Percentiles rank a stretch among this genome's conserved stretches.
phyloP scores from a whole-genome alignment of 2,797 vertebrate genomes.

The Lutjanus argentimaculatus region DNA sequence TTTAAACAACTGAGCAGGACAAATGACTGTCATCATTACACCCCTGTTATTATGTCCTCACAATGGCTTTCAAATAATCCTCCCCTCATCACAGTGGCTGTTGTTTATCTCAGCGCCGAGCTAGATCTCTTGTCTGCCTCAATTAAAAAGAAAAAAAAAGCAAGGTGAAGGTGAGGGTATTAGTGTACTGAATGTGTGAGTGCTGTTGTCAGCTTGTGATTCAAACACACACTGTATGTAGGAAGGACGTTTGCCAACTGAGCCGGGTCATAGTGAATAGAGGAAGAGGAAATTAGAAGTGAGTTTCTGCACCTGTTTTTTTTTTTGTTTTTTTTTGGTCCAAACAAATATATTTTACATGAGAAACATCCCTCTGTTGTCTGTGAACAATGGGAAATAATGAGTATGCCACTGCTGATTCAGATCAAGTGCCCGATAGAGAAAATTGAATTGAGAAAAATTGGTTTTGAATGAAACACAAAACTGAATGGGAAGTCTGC shows the following conservation, averaged over 20 bases:
- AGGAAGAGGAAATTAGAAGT: constrained; percentile 57
- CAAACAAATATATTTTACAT: constrained; percentile 25
- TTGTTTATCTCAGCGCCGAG: constrained; percentile 18
- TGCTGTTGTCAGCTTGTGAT: constrained; percentile 48
- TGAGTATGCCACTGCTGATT: constrained; percentile 15
- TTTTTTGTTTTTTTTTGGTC: background rate
- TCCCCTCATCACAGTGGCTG: constrained; percentile 10
- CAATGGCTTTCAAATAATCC: constrained; percentile 47
- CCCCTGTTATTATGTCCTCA: constrained; percentile 29
- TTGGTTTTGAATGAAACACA: background rate
- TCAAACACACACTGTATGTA: constrained; percentile 28
- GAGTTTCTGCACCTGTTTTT: constrained; percentile 45
- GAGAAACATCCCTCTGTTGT: constrained; percentile 40
- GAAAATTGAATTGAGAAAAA: constrained; percentile 23
- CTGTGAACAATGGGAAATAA: constrained; percentile 29
- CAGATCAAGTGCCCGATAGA: background rate
- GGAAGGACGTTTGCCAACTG: constrained; percentile 44
- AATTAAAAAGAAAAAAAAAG: constrained; percentile 39
- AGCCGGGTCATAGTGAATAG: constrained; percentile 46
- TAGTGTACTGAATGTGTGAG: constrained; percentile 13
- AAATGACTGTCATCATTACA: constrained; percentile 18
- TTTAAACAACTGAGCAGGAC: constrained; percentile 9
- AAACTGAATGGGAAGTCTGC: constrained; percentile 1
- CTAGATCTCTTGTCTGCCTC: constrained; percentile 23
- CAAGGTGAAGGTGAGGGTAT: constrained; percentile 57